Conservation (phyloP, 1,140 invertebrate species). For the Frieseomelitta varia region DNA sequence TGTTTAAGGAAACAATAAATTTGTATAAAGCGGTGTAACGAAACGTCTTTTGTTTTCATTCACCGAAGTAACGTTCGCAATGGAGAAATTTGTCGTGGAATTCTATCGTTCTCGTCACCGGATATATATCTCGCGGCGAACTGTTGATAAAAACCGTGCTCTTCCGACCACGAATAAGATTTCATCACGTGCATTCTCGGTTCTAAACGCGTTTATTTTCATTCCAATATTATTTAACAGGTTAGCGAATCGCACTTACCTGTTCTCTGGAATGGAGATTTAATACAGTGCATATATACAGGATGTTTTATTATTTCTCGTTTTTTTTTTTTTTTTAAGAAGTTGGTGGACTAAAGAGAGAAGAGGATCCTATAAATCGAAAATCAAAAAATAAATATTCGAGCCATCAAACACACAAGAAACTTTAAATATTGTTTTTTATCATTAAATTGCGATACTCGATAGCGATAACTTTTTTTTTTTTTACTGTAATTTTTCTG, state of each 20-base stretch:
- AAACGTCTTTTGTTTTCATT: slow-evolving; percentile 53
- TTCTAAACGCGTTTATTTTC: not conserved
- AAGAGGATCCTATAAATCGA: not conserved
- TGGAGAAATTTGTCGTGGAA: not conserved
- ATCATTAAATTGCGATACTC: not conserved
- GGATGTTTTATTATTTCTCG: not conserved
- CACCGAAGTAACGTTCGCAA: not conserved
- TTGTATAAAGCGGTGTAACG: slow-evolving; percentile 80
- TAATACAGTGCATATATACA: not conserved
- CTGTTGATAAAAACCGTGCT: not conserved
- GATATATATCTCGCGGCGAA: not conserved
- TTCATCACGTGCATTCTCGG: not conserved
- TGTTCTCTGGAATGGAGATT: not conserved
- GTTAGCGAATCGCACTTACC: not conserved
- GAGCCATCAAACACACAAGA: not conserved
- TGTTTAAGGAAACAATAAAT: slow-evolving; percentile 79
- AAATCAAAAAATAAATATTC: not conserved
- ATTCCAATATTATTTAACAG: not conserved
- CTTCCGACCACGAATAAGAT: not conserved
- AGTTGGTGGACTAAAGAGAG: not conserved
- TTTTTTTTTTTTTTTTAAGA: not conserved
- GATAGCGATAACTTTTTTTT: not conserved
- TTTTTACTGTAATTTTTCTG: not conserved
- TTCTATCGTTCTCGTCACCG: not conserved
- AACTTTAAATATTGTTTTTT: not conserved